Base-by-base conservation (phyloP, 2,797 vertebrate species). In the Acridotheres tristis region DNA sequence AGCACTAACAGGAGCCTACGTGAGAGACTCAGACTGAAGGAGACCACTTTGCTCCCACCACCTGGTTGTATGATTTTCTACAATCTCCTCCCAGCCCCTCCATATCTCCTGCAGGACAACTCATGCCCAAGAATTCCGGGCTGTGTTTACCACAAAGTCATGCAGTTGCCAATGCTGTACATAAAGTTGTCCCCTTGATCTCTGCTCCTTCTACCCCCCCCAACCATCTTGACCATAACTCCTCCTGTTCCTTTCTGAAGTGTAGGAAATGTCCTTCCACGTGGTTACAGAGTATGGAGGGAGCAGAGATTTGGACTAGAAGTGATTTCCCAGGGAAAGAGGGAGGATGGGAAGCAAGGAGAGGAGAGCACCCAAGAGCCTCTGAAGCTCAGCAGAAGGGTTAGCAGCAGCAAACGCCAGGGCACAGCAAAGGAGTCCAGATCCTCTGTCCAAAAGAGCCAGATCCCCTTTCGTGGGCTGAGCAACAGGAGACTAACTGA, bases 401-500 rank as follows among this genome's bases (percentile, higher is more conserved):
- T n/a, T 6, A 6, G 22, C 36, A 77, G 61, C 38, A 83, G 50
- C 38, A 91, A 80, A 92, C 90, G 38, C 93, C 43, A 78, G n/a
- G 69, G 62, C 48, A 94, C 25, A 59, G 71, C 38, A 66, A 61
- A 66, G 43, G 32, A 73, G 11, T 16, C 18, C 76, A 84, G 69
- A 63, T 78, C 40, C 32, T 50, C 76, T 74, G 67, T 57, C 71
- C 29, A 53, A 53, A 53, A 53, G 8, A 94, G 11, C 15, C 76
- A 82, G 69, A 69, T 80, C 43, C 38, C 57, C 74, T 76, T 67
- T 57, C 71, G 50, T 3, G 54, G 71, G 27, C 53, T 50, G 67
- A 94, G 67, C 88, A 76, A 58, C 69, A 88, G 55, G 63, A 91
- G 18, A 79, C 38, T 32, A 76, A 66, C 83, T 93, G 89, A 85